Evolutionary conservation across 2,888 invertebrate genomes (phyloP).

Genomic region (Chalcosyrphus nemorum): DNA sequence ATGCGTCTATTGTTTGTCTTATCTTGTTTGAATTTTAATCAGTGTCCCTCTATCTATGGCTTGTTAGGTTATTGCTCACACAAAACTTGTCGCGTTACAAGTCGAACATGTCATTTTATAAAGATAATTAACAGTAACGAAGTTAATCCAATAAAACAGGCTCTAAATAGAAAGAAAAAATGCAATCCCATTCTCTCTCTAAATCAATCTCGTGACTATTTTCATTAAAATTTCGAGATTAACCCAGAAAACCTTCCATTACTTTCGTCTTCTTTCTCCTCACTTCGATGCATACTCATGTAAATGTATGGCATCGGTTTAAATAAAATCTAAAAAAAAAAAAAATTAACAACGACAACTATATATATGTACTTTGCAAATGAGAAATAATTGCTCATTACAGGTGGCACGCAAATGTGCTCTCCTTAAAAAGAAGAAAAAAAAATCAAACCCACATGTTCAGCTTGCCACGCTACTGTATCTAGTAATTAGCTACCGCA

Average conservation of each 20-base stretch:
- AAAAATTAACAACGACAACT: neutral
- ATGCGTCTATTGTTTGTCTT: no score
- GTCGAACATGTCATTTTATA: neutral
- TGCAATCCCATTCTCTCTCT: slow-evolving; percentile 6
- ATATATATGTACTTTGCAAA: neutral
- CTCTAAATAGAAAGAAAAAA: neutral
- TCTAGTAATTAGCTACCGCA: slow-evolving; percentile 62
- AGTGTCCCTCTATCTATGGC: no score
- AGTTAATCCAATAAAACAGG: neutral
- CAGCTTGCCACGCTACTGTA: slow-evolving; percentile 4
- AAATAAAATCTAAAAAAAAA: slow-evolving; percentile 39
- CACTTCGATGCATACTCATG: neutral
- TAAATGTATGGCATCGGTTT: neutral
- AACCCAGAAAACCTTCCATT: slow-evolving; percentile 43
- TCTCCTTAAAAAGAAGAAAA: slow-evolving; percentile 16
- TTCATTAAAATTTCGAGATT: slow-evolving; percentile 46
- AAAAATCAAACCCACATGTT: slow-evolving; percentile 20
- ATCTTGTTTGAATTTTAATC: no score
- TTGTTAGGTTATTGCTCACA: neutral
- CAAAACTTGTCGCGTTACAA: neutral
- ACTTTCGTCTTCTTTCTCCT: neutral
- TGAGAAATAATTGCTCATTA: slow-evolving; percentile 59
- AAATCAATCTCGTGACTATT: slow-evolving; percentile 51
- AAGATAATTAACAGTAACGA: neutral
- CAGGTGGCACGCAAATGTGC: slow-evolving; percentile 65